These are phyloP conservation scores for Trematomus bernacchii DNA, from an alignment of 2,797 vertebrate genomes.

Conservation along the genomic window DNA sequence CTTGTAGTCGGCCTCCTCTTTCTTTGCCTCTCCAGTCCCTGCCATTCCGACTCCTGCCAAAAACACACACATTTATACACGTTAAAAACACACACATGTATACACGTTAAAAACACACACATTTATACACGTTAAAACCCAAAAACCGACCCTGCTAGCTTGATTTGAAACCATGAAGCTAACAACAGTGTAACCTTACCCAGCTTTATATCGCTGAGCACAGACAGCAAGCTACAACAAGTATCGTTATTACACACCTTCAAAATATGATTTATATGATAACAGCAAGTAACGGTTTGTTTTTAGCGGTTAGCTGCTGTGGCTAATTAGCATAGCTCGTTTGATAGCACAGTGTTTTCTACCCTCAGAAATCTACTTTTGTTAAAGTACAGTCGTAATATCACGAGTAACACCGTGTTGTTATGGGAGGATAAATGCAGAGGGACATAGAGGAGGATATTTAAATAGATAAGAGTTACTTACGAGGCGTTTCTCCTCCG, in stretches of 20 bases:
- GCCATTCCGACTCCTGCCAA: constrained; percentile 80
- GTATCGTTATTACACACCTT: background rate
- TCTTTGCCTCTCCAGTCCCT: constrained; percentile 92
- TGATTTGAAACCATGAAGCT: background rate
- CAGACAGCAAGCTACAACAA: constrained; percentile 17
- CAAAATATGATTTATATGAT: no score
- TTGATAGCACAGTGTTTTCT: constrained; percentile 31
- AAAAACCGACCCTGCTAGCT: no score
- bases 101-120: background rate
- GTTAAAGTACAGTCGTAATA: background rate
- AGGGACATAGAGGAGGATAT: background rate
- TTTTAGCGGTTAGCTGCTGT: constrained; percentile 2
- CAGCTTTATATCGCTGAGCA: constrained; percentile 39
- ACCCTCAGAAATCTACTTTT: background rate
- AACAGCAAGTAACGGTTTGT: accelerated
- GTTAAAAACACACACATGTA: background rate
- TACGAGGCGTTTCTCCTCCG: constrained; percentile 62
- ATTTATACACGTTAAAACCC: background rate
- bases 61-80: background rate
- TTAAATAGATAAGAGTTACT: constrained; percentile 18
- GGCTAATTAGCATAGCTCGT: constrained; percentile 69
- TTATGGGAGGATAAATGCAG: background rate
- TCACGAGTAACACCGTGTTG: no score
- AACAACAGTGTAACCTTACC: constrained; percentile 29
- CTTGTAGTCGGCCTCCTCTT: constrained; percentile 98